phyloP scores from a whole-genome alignment of 2,113 vertebrate species.

The Callospermophilus lateralis region DNA sequence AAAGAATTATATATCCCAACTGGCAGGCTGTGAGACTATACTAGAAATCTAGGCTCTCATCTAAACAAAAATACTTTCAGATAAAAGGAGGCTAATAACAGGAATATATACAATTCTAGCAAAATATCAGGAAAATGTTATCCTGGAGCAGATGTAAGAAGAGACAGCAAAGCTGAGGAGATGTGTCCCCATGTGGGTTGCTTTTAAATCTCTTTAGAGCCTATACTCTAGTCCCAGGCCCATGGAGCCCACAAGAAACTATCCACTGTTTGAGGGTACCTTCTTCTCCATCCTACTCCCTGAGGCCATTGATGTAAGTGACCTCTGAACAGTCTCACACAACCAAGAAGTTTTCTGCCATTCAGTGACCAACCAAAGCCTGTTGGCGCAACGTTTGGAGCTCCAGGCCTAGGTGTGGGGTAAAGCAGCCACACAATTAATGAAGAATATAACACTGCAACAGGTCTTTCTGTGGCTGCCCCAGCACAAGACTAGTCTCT shows the following conservation, averaged over 20 bases:
- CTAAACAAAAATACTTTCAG: conserved; percentile 25
- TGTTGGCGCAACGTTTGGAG: conserved; percentile 94
- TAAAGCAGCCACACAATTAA: conserved; percentile 89
- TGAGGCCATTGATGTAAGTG: conserved; percentile 87
- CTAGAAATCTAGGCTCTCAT: background rate
- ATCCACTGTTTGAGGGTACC: conserved; percentile 90
- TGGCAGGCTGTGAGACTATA: background rate
- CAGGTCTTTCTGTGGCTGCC: conserved; percentile 91
- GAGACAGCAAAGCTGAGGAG: background rate
- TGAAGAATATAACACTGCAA: conserved; percentile 89
- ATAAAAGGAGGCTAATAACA: background rate
- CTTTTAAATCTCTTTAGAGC: background rate
- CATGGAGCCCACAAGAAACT: conserved; percentile 82
- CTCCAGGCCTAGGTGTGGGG: conserved; percentile 90
- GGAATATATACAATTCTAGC: background rate
- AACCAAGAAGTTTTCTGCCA: conserved; percentile 95
- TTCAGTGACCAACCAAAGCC: conserved; percentile 91
- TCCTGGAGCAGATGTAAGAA: background rate
- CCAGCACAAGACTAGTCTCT: conserved; percentile 91
- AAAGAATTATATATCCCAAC: background rate
- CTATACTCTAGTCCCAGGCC: background rate
- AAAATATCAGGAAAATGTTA: background rate
- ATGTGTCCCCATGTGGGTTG: background rate
- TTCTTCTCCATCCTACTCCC: conserved; percentile 89
- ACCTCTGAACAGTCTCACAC: conserved; percentile 90